phyloP scores from a whole-genome alignment of 2,113 vertebrate genomes.

The Gambusia affinis region DNA sequence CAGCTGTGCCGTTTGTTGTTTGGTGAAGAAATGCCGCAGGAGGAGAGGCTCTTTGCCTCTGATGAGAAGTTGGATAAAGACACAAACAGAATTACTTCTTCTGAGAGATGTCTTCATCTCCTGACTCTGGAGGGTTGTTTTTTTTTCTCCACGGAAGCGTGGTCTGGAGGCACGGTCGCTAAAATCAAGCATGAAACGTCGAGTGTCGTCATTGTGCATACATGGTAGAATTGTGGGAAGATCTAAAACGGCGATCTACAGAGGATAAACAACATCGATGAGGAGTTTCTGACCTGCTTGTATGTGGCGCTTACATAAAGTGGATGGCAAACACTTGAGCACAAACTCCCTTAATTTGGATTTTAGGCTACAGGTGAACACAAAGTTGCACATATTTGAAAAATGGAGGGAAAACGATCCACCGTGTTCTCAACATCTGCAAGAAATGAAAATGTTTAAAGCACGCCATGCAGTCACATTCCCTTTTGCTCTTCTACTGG shows the following conservation, averaged over 20 bases:
- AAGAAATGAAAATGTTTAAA: background rate
- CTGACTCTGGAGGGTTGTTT: slow-evolving; percentile 6
- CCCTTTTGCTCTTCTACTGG: no score
- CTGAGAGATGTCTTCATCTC: slow-evolving; percentile 48
- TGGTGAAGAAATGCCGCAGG: slow-evolving; percentile 36
- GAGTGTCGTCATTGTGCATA: background rate
- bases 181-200: background rate
- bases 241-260: background rate
- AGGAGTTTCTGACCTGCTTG: background rate
- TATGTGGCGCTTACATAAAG: no score
- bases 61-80: slow-evolving; percentile 56
- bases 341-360: no score
- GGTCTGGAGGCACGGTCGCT: background rate
- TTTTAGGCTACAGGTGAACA: no score
- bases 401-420: background rate
- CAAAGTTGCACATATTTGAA: no score
- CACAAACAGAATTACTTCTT: slow-evolving; percentile 43
- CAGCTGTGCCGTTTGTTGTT: slow-evolving; percentile 53
- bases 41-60: slow-evolving; percentile 49
- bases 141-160: background rate
- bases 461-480: background rate
- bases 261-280: background rate
- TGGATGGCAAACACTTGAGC: no score
- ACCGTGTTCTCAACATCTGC: background rate
- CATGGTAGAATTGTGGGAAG: background rate